phyloP scores from a whole-genome alignment of 2,113 vertebrate genomes.

The Lutjanus erythropterus region DNA sequence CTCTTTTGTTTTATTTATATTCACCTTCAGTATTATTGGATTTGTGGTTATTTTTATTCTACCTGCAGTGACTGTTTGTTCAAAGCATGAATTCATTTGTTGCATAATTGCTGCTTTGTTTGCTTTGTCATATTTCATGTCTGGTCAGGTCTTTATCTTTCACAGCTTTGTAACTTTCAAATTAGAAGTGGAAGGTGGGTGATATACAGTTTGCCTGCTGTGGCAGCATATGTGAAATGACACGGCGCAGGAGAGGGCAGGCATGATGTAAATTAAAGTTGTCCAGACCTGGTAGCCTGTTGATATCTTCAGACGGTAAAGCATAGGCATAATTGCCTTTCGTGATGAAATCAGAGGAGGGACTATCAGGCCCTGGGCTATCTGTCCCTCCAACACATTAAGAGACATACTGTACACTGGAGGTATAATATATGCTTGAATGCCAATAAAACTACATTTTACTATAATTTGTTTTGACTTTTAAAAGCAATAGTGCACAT shows the following conservation, averaged over 20 bases:
- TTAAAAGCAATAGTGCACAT: too few species aligned
- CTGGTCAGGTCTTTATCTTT: not conserved
- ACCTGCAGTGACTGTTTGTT: not conserved
- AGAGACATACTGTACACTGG: too few species aligned
- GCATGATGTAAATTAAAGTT: not conserved
- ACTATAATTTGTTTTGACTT: too few species aligned
- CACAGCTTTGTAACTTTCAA: not conserved
- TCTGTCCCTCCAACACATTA: not conserved
- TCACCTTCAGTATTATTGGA: not conserved
- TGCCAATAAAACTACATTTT: too few species aligned
- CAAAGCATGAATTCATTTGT: not conserved
- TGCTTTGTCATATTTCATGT: not conserved
- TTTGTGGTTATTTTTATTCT: too few species aligned
- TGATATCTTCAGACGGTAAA: slow-evolving; percentile 30
- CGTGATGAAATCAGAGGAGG: slow-evolving; percentile 30
- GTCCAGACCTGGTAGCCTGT: not conserved
- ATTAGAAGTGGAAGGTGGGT: not conserved
- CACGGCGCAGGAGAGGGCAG: slow-evolving; percentile 19
- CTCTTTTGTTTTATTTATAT: slow-evolving; percentile 25
- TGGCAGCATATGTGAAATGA: slow-evolving; percentile 14
- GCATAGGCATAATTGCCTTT: slow-evolving; percentile 34
- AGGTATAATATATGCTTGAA: too few species aligned
- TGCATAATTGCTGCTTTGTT: slow-evolving; percentile 6
- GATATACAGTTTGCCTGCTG: not conserved
- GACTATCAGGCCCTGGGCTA: not conserved